Conservation (phyloP, 2,888 invertebrate species). For the Agonopterix alstromeriana region DNA sequence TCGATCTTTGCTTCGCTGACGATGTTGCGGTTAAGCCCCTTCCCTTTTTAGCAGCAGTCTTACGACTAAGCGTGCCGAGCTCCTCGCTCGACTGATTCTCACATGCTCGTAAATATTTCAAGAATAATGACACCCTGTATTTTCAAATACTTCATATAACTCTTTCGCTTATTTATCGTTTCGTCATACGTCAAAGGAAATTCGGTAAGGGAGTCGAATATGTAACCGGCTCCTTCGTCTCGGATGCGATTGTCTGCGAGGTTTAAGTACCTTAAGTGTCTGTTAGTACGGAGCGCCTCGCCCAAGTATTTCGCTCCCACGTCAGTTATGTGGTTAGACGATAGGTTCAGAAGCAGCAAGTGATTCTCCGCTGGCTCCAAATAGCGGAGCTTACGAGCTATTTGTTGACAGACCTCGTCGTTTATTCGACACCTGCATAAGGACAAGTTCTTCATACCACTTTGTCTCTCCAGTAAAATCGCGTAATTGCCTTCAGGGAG, state of each 20-base stretch:
- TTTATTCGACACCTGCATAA: conserved; percentile 37
- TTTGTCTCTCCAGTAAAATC: conserved; percentile 23
- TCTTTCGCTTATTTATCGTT: conserved; percentile 19
- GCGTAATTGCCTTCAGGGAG: conserved; percentile 28
- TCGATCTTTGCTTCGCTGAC: no score
- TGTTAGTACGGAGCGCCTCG: conserved; percentile 41
- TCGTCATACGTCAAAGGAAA: conserved; percentile 36
- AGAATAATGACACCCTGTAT: conserved; percentile 11
- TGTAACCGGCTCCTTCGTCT: conserved; percentile 34
- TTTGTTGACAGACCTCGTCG: conserved; percentile 29
- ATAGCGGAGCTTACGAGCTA: conserved; percentile 28
- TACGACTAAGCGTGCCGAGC: no score
- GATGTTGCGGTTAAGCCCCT: no score
- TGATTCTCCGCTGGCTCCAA: conserved; percentile 24
- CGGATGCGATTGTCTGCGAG: conserved; percentile 41
- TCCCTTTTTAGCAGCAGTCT: no score
- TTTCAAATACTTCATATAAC: conserved; percentile 17
- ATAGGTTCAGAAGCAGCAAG: conserved; percentile 40
- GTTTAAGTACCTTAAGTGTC: conserved; percentile 49
- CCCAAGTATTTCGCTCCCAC: conserved; percentile 37
- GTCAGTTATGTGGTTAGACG: conserved; percentile 50
- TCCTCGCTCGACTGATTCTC: no score
- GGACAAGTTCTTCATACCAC: conserved; percentile 29
- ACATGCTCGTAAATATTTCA: conserved; percentile 12
- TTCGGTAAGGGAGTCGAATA: conserved; percentile 34